Evolutionary conservation across 23 tunicate species (phyloP).

Genomic region (Trididemnum miniatum): DNA sequence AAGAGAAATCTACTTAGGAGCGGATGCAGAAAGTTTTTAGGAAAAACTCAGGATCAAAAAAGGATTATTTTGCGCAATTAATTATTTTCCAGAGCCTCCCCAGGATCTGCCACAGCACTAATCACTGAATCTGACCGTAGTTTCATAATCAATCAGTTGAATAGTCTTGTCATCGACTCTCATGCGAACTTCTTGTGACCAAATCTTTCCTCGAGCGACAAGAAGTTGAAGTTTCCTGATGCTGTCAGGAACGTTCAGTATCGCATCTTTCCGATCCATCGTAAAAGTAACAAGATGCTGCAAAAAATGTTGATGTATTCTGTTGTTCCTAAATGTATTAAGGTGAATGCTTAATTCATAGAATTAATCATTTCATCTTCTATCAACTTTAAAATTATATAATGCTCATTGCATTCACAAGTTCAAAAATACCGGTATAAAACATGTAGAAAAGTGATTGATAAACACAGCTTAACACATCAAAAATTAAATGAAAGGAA

Average conservation of each 20-base stretch:
- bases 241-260: conserved; percentile 65
- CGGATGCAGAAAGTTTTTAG: too few species aligned
- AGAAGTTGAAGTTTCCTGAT: conserved; percentile 72
- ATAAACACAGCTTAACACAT: too few species aligned
- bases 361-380: neutral
- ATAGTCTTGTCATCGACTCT: conserved; percentile 64
- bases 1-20: too few species aligned
- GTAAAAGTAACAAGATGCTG: conserved; percentile 69
- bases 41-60: too few species aligned
- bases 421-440: too few species aligned
- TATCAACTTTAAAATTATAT: neutral
- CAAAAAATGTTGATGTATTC: neutral
- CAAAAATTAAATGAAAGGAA: too few species aligned
- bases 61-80: too few species aligned
- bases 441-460: too few species aligned
- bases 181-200: conserved; percentile 74
- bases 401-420: too few species aligned
- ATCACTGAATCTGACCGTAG: conserved; percentile 33
- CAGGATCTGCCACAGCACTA: neutral
- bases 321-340: too few species aligned
- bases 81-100: too few species aligned
- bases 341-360: neutral
- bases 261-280: conserved; percentile 73
- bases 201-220: conserved; percentile 75
- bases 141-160: conserved; percentile 46